Conservation (phyloP, 2,888 invertebrate genomes). For the Lasioglossum zephyrum region DNA sequence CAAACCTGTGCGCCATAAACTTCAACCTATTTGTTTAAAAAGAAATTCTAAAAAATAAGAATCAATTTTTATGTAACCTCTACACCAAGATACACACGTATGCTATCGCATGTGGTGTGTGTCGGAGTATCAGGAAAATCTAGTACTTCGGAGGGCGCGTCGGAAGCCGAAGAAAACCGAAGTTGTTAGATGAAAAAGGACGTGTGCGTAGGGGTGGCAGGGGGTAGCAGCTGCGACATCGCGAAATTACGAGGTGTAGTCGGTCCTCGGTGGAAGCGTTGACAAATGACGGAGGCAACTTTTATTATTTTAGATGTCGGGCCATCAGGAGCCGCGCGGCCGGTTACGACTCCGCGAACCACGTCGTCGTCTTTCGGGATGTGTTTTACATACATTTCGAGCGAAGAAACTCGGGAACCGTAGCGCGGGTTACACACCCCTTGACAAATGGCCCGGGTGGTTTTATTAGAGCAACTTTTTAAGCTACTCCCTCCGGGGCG, state of each 20-base stretch:
- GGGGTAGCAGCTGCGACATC: slow-evolving; percentile 77
- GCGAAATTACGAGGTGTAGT: slow-evolving; percentile 79
- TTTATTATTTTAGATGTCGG: slow-evolving; percentile 84
- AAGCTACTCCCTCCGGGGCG: slow-evolving; percentile 73
- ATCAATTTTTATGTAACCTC: background rate
- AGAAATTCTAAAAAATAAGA: background rate
- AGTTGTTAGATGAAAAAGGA: background rate
- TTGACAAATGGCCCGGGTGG: slow-evolving; percentile 81
- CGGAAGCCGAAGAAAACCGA: background rate
- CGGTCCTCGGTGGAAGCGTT: slow-evolving; percentile 76
- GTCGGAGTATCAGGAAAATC: background rate
- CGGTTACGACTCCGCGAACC: slow-evolving; percentile 70
- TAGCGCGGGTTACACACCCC: slow-evolving; percentile 53
- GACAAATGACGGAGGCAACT: slow-evolving; percentile 84
- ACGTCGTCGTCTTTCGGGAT: slow-evolving; percentile 63
- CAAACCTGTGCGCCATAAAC: too few species aligned
- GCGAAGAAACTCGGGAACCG: slow-evolving; percentile 53
- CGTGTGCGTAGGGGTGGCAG: background rate
- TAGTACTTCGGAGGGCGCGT: background rate
- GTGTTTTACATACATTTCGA: slow-evolving; percentile 82
- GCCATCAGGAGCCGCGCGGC: slow-evolving; percentile 72
- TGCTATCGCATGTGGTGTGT: background rate
- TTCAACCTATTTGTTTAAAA: too few species aligned
- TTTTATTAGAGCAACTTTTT: slow-evolving; percentile 82
- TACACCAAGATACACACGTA: background rate